These are phyloP conservation scores for Prunella strophiata DNA, from an alignment of 2,797 vertebrate species.

Conservation along the genomic window DNA sequence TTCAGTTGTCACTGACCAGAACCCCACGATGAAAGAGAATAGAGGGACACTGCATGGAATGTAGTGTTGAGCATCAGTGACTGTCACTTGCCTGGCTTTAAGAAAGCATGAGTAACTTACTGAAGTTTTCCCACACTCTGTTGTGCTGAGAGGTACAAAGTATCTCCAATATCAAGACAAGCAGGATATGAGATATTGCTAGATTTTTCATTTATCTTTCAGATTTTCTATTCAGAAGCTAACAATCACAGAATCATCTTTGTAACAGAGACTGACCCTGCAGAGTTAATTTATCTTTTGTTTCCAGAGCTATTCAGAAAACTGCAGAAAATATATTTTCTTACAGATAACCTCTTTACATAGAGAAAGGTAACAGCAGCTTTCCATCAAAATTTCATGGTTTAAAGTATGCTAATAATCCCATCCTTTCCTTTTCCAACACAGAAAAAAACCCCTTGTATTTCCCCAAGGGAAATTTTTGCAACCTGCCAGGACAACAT, in stretches of 20 bases:
- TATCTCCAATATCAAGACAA: neutral
- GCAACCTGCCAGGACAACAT: neutral
- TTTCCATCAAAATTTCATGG: neutral
- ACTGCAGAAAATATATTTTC: neutral
- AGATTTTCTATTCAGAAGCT: neutral
- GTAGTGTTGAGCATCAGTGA: neutral
- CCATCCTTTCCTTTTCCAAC: neutral
- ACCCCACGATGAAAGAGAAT: neutral
- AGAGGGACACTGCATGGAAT: neutral
- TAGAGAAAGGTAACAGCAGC: neutral
- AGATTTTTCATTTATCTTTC: neutral
- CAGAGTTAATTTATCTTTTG: neutral
- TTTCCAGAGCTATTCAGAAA: neutral
- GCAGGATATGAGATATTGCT: neutral
- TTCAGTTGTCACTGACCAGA: accelerated
- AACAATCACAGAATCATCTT: neutral
- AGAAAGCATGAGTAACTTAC: neutral
- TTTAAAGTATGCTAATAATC: neutral
- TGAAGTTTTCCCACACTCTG: neutral
- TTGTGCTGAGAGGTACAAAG: neutral
- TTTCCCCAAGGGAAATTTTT: neutral
- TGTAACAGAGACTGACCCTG: neutral
- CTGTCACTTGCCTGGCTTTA: neutral
- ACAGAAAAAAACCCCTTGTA: neutral
- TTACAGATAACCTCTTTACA: neutral